Conservation (phyloP, 2,113 vertebrate genomes). For the Lagopus muta region DNA sequence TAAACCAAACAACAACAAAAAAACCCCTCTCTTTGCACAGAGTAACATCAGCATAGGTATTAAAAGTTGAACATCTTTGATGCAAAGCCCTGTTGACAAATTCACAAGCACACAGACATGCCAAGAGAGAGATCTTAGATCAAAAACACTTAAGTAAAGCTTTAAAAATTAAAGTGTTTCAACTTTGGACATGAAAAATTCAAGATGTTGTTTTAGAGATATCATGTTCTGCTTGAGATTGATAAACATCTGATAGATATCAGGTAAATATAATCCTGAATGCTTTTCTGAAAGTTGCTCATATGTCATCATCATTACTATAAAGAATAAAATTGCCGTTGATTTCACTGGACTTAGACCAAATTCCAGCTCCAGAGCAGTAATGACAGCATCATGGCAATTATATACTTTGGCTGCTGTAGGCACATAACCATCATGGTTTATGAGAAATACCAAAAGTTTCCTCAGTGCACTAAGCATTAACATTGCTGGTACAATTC, state of each 20-base stretch:
- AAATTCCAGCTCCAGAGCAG: background rate
- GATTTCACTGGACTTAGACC: background rate
- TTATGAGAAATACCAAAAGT: background rate
- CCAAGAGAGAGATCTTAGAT: background rate
- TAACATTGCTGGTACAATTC: background rate
- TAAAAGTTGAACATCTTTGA: background rate
- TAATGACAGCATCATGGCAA: background rate
- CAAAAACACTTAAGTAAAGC: background rate
- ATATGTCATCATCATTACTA: background rate
- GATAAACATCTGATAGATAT: background rate
- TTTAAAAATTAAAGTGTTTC: background rate
- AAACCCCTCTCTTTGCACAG: background rate
- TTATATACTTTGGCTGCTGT: background rate
- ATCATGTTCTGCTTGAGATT: background rate
- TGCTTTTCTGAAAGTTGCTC: background rate
- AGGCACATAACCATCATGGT: rapidly evolving
- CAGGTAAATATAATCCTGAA: background rate
- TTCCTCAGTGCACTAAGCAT: background rate
- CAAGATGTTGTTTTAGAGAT: background rate
- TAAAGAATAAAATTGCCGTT: too few relatives aligned
- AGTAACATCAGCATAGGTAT: background rate
- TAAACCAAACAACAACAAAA: background rate
- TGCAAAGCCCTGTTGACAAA: background rate
- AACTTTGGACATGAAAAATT: background rate
- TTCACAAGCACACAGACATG: background rate